Evolutionary conservation across 2,797 vertebrate genomes (phyloP), one percentile per base, ranked within the genome.

Genomic region (Phoebastria nigripes): DNA sequence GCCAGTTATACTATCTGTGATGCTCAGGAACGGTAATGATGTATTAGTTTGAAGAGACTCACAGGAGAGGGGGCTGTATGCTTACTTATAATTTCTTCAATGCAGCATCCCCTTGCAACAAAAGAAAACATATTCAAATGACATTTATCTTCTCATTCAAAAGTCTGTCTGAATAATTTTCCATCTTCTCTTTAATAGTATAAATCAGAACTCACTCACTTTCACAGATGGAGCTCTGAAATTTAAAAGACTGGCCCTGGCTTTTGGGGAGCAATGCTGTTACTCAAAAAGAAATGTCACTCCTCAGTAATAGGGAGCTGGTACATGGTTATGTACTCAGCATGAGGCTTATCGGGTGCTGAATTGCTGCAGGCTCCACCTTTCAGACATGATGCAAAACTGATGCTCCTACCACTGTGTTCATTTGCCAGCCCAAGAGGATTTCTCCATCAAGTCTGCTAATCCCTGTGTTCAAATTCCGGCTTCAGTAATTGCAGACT

Each of bases 61-160:
- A 72, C 87, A 69, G 91, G 58, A 87, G 89, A 66, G 82, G 82
- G 87, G 84, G 71, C 71, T 77, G 28, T 90, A 20, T 37, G 51
- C 82, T 88, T 59, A 19, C 72, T 81, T 83, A 72, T 11, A 12
- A 24, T 54, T 78, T 52, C 42, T 78, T 76, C 76, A 49, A 13
- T n/a, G 42, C 83, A 46, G 8, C 6, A 15, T 74, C 29, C 59
- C 67, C 52, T 46, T 63, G 74, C 79, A 91, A 52, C 54, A 49
- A 59, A 26, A 83, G 61, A 58, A 77, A 70, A 61, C 37, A 41
- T 35, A 55, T 35, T 44, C 73, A 25, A 44, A 46, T 62, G 26
- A 19, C 61, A 39, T 78, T 83, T 55, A 33, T 42, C 67, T 55
- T 54, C 54, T 65, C 61, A 31, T 63, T 71, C 42, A 37, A 7